A percentile compares a stretch with the other conserved stretches of the same genome.
phyloP scores from a whole-genome alignment of 2,888 invertebrate species.

The Anagyrus pseudococci region DNA sequence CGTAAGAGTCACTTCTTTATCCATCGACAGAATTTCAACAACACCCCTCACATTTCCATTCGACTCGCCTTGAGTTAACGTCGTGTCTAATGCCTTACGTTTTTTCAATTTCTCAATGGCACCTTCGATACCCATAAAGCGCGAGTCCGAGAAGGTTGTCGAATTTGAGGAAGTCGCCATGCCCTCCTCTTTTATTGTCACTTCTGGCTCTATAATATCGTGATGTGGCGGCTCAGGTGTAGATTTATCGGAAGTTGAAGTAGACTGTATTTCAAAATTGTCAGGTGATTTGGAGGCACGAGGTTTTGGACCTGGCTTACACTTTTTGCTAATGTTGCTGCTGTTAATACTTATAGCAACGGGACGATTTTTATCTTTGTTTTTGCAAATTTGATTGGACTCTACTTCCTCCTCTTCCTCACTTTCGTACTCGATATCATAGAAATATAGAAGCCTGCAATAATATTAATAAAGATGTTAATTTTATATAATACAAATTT shows the following conservation, averaged over 20 bases:
- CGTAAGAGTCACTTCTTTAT: slow-evolving; percentile 69
- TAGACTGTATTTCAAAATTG: slow-evolving; percentile 41
- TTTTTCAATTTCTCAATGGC: slow-evolving; percentile 59
- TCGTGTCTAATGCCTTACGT: slow-evolving; percentile 53
- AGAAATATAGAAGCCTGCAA: slow-evolving; percentile 72
- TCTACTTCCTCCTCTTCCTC: slow-evolving; percentile 62
- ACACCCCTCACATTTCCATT: slow-evolving; percentile 47
- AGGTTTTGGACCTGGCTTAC: slow-evolving; percentile 35
- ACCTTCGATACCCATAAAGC: slow-evolving; percentile 52
- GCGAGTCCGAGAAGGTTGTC: slow-evolving; percentile 26
- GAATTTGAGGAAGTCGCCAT: slow-evolving; percentile 1
- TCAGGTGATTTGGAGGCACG: slow-evolving; percentile 41
- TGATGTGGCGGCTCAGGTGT: slow-evolving; percentile 39
- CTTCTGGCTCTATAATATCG: slow-evolving; percentile 17
- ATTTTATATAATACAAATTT: too few relatives aligned
- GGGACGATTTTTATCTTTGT: slow-evolving; percentile 34
- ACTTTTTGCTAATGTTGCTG: slow-evolving; percentile 37
- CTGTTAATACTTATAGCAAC: too few relatives aligned
- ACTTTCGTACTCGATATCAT: slow-evolving; percentile 74
- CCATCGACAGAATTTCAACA: slow-evolving; percentile 63
- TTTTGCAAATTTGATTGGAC: slow-evolving; percentile 45
- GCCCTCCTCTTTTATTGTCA: slow-evolving; percentile 18
- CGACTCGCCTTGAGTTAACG: slow-evolving; percentile 40
- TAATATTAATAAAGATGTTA: too few relatives aligned
- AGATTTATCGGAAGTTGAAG: slow-evolving; percentile 40